Base-by-base conservation (phyloP, 2,888 invertebrate genomes). In the Mesochorus sp. region DNA sequence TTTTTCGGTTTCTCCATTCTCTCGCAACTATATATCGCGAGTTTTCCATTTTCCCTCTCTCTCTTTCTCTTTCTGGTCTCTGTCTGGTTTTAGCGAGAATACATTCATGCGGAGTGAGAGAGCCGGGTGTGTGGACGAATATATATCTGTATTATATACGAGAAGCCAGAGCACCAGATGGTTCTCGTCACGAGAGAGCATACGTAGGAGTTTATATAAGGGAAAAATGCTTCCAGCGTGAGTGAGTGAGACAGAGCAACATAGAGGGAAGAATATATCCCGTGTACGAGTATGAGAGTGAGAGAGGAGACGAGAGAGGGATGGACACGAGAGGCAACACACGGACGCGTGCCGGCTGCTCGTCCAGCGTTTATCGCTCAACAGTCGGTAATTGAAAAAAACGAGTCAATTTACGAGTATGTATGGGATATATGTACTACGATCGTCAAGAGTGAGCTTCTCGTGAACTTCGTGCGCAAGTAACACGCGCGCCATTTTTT, bases 301-400 rank as follows among this genome's bases (percentile, higher is more conserved):
- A 17, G 53, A 39, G 64, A 53, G 51, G 37, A 66, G 47, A 51
- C 28, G n/a, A 19, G 71, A 51, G 66, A 76, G 71, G 67, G 47
- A 76, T 71, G 76, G 62, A 71, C 61, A 67, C 55, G 59, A 57
- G 64, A 59, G 61, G 42, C 66, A 44, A 19, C 19, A 59, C 14
- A 72, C 79, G 75, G 82, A 79, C 82, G 84, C 84, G 84, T 84
- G 84, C 84, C 82, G 82, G 82, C 83, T 82, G 84, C 84, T 81
- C 83, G 81, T 81, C 82, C 80, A 77, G 66, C 68, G 70, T 78
- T 78, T 78, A 78, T 83, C 80, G 80, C 81, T 80, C 82, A 83
- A 84, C 84, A 83, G 81, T 81, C 80, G 78, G 83, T 84, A 84
- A 84, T 84, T 84, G 84, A 84, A 84, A 70, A 31, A 70, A 83